phyloP scores from a whole-genome alignment of 2,888 invertebrate species.

The Ornithoptera priamus region DNA sequence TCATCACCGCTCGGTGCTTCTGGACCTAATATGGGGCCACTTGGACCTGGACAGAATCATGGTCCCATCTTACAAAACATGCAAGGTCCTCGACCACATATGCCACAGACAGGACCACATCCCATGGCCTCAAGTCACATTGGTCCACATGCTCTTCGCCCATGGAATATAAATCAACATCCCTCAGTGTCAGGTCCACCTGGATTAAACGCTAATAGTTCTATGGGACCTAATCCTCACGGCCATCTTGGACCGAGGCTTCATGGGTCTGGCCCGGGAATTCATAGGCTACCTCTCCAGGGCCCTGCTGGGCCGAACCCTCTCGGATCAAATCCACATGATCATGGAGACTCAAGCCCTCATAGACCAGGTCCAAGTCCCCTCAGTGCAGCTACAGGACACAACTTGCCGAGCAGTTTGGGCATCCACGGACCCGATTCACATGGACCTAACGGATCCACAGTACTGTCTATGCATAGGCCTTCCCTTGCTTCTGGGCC shows the following conservation, averaged over 20 bases:
- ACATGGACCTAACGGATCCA: constrained; percentile 17
- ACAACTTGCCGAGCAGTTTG: background rate
- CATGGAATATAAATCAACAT: constrained; percentile 22
- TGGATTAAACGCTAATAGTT: constrained; percentile 18
- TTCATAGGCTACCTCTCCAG: constrained; percentile 31
- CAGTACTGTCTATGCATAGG: constrained; percentile 12
- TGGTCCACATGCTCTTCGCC: constrained; percentile 34
- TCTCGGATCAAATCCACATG: constrained; percentile 20
- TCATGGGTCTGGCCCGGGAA: constrained; percentile 16
- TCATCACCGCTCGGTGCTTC: constrained; percentile 25
- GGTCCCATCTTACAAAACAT: constrained; percentile 17
- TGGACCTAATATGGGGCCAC: constrained; percentile 17
- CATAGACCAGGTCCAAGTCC: constrained; percentile 19
- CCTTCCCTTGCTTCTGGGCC: constrained; percentile 29
- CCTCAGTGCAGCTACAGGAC: background rate
- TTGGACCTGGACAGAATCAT: constrained; percentile 14
- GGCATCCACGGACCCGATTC: constrained; percentile 8
- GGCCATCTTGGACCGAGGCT: constrained; percentile 32
- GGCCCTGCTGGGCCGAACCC: constrained; percentile 28
- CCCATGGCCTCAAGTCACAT: constrained; percentile 36
- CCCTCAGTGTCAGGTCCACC: constrained; percentile 10
- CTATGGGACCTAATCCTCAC: constrained; percentile 31
- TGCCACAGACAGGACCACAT: constrained; percentile 17
- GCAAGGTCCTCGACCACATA: constrained; percentile 27
- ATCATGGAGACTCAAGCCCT: constrained; percentile 10